A percentile compares a stretch with the other conserved stretches of the same genome.
Evolutionary conservation across 1,140 invertebrate genomes (phyloP).

Genomic region (Rhopalosiphum padi): DNA sequence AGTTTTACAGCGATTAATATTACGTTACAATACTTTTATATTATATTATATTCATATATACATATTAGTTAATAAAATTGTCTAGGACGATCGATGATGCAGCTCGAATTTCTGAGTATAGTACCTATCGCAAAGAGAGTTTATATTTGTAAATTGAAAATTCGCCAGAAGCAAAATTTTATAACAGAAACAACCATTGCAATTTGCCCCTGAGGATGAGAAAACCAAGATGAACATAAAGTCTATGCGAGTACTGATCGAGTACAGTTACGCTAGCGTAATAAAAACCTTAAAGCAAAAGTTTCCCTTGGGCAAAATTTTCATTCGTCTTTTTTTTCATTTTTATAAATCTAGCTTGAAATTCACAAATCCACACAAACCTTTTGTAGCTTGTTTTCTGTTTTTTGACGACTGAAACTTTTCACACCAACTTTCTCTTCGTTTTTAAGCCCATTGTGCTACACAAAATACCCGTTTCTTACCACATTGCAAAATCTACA

Average conservation of each 20-base stretch:
- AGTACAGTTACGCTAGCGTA: constrained; percentile 10
- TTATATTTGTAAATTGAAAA: neutral
- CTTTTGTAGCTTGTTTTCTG: constrained; percentile 37
- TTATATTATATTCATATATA: neutral
- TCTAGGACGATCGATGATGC: neutral
- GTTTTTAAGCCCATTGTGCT: constrained; percentile 24
- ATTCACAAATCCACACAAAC: constrained; percentile 35
- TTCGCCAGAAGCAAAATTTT: neutral
- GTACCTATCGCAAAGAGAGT: neutral
- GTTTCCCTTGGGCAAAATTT: constrained; percentile 45
- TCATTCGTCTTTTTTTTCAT: neutral
- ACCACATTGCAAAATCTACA: constrained; percentile 21
- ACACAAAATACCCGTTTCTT: constrained; percentile 15
- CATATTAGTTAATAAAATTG: neutral
- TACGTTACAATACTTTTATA: neutral
- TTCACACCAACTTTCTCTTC: constrained; percentile 14
- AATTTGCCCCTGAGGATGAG: neutral
- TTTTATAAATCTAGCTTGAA: constrained; percentile 47
- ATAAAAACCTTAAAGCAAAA: constrained; percentile 40
- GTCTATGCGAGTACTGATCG: neutral
- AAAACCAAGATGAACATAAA: neutral
- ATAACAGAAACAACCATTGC: neutral
- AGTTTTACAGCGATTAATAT: neutral
- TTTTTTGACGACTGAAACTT: constrained; percentile 53
- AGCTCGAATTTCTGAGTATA: neutral